phyloP scores from a whole-genome alignment of 2,797 vertebrate genomes.

The Nannoperca obscura region DNA sequence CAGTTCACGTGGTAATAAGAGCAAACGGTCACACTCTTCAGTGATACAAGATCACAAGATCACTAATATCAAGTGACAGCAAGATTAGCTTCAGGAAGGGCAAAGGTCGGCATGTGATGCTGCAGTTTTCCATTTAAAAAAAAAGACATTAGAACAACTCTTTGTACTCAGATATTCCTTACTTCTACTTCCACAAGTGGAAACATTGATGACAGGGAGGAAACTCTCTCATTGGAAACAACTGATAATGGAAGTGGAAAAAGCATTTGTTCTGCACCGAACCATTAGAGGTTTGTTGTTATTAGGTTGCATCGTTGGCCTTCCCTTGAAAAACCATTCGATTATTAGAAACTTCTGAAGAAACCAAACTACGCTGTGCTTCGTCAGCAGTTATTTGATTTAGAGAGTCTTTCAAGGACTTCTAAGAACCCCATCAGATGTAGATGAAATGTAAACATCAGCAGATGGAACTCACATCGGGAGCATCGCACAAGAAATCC shows the following conservation, averaged over 20 bases:
- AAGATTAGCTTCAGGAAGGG: not conserved
- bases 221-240: not conserved
- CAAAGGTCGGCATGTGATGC: not conserved
- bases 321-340: not conserved
- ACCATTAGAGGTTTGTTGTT: too few species aligned
- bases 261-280: not conserved
- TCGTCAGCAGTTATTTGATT: not conserved
- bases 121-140: too few species aligned
- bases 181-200: not conserved
- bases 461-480: too few species aligned
- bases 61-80: not conserved
- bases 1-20: not conserved
- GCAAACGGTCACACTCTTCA: not conserved
- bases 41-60: not conserved
- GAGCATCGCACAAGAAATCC: too few species aligned
- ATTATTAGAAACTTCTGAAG: not conserved
- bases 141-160: not conserved
- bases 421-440: too few species aligned
- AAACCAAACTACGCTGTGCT: not conserved
- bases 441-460: too few species aligned
- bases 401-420: too few species aligned
- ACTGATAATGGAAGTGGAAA: too few species aligned
- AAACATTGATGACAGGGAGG: not conserved
- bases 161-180: too few species aligned
- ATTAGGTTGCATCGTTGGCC: not conserved